Percentiles rank a stretch among this genome's conserved stretches.
Evolutionary conservation across 1,140 invertebrate species (phyloP).

Genomic region (Aphaenogaster ashmeadi): DNA sequence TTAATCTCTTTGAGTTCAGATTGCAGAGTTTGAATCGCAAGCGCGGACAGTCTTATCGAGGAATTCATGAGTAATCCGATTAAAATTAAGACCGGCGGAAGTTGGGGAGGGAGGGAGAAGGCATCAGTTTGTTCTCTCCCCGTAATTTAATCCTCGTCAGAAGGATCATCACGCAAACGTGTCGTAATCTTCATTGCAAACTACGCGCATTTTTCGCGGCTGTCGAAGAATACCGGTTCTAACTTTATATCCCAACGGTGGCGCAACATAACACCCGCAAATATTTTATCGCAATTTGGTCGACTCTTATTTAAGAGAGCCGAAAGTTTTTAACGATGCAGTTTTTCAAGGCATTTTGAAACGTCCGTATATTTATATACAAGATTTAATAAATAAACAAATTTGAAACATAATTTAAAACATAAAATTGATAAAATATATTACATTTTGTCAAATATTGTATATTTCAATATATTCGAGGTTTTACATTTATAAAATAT

Average conservation of each 20-base stretch:
- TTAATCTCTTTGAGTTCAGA: constrained; percentile 56
- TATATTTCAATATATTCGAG: not conserved
- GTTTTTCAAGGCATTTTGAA: not conserved
- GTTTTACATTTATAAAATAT: not conserved
- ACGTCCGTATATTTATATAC: no score
- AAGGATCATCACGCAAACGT: not conserved
- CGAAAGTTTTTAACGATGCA: not conserved
- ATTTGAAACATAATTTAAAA: no score
- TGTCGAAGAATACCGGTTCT: constrained; percentile 43
- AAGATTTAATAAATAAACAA: no score
- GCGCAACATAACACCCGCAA: not conserved
- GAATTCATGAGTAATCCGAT: constrained; percentile 56
- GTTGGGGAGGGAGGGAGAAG: not conserved
- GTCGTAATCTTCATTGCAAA: constrained; percentile 40
- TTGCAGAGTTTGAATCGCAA: constrained; percentile 37
- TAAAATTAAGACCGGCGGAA: constrained; percentile 43
- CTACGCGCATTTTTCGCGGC: constrained; percentile 30
- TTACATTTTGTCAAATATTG: not conserved
- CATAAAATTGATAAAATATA: not conserved
- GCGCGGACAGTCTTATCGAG: constrained; percentile 33
- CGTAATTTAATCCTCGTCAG: constrained; percentile 31
- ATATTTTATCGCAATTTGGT: constrained; percentile 26
- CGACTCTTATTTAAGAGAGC: not conserved
- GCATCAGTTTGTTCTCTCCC: not conserved
- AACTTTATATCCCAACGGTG: constrained; percentile 2